Conservation (phyloP, 2,113 vertebrate species). For the Thunnus maccoyii region DNA sequence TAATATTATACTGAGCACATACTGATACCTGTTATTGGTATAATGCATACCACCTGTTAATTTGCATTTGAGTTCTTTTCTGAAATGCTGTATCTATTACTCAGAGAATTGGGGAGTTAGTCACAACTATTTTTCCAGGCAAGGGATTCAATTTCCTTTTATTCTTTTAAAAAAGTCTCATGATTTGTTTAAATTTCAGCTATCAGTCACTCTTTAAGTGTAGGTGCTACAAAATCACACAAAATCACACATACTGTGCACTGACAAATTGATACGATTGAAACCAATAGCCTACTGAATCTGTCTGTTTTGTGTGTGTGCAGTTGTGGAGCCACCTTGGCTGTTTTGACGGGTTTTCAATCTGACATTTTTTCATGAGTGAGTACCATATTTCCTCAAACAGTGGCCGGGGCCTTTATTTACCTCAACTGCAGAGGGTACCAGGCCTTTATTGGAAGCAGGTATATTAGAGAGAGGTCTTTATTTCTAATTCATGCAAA, state of each 20-base stretch:
- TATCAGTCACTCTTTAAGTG: constrained; percentile 12
- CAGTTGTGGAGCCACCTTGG: constrained; percentile 27
- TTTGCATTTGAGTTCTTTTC: not conserved
- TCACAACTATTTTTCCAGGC: not conserved
- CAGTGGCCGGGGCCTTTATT: too few relatives aligned
- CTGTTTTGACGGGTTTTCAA: constrained; percentile 24
- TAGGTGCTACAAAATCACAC: constrained; percentile 18
- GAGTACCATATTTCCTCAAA: not conserved
- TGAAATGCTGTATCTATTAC: not conserved
- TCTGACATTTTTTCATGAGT: not conserved
- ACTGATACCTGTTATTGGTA: not conserved
- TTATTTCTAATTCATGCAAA: too few relatives aligned
- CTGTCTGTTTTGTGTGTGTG: constrained; percentile 25
- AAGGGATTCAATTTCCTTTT: not conserved
- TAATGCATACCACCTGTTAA: not conserved
- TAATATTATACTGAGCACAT: not conserved
- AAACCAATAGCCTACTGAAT: not conserved
- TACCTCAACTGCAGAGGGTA: too few relatives aligned
- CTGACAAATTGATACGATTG: constrained; percentile 22
- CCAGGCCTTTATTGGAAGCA: too few relatives aligned
- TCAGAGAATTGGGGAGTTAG: not conserved
- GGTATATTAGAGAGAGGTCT: too few relatives aligned
- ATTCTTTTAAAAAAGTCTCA: not conserved
- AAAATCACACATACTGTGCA: constrained; percentile 7
- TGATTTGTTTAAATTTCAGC: constrained; percentile 1